Percentiles rank a stretch among this genome's conserved stretches.
phyloP scores from a whole-genome alignment of 1,140 invertebrate species.

The Phymastichus coffea region DNA sequence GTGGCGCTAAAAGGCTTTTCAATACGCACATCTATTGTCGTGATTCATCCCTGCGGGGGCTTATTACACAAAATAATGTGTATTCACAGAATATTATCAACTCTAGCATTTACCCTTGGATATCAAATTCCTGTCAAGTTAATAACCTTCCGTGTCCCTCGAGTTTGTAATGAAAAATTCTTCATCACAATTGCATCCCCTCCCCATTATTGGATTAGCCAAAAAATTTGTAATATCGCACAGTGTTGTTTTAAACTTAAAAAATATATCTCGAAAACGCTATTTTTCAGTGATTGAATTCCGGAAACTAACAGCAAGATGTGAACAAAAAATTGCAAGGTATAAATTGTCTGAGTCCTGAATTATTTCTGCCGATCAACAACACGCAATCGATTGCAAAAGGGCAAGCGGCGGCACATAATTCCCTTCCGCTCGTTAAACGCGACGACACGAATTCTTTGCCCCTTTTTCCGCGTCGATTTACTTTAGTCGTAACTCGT shows the following conservation, averaged over 20 bases:
- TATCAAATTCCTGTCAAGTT: conserved; percentile 4
- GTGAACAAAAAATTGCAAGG: too few species aligned
- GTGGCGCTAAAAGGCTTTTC: conserved; percentile 13
- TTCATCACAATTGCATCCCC: too few species aligned
- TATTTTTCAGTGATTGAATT: too few species aligned
- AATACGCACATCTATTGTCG: conserved; percentile 15
- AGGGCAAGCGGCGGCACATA: not conserved
- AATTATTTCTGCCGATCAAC: too few species aligned
- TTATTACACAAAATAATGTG: conserved; percentile 15
- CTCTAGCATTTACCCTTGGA: not conserved
- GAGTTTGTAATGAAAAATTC: too few species aligned
- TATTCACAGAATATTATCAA: conserved; percentile 20
- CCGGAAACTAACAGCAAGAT: too few species aligned
- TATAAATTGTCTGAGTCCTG: too few species aligned
- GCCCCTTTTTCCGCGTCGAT: not conserved
- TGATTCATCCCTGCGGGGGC: not conserved
- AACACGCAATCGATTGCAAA: conserved; percentile 2
- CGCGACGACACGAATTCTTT: not conserved
- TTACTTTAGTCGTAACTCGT: not conserved
- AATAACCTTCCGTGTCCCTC: too few species aligned
- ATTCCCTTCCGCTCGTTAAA: conserved; percentile 8
- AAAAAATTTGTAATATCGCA: too few species aligned
- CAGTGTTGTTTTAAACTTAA: too few species aligned
- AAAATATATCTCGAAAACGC: too few species aligned
- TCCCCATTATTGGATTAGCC: too few species aligned